phyloP scores from a whole-genome alignment of 1,140 invertebrate species.

The Cydia fagiglandana region DNA sequence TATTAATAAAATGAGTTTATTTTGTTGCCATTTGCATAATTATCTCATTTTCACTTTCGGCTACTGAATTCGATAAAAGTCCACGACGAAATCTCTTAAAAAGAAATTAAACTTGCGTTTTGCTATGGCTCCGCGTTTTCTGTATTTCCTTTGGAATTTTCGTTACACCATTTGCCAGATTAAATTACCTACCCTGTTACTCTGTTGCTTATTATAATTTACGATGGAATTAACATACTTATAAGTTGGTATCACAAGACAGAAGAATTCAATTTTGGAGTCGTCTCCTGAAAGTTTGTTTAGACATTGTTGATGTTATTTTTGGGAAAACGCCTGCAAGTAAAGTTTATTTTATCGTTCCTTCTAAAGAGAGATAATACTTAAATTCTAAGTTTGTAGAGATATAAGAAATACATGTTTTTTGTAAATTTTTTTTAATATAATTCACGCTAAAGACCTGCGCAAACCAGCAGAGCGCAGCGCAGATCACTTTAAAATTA shows the following conservation, averaged over 20 bases:
- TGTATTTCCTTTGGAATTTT: slow-evolving; percentile 26
- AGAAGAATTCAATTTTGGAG: slow-evolving; percentile 22
- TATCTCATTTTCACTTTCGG: slow-evolving; percentile 69
- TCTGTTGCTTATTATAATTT: slow-evolving; percentile 29
- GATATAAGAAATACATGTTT: too few relatives aligned
- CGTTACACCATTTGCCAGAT: slow-evolving; percentile 23
- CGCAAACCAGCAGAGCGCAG: too few relatives aligned
- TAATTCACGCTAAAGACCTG: too few relatives aligned
- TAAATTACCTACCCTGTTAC: slow-evolving; percentile 25
- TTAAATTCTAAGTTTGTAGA: too few relatives aligned
- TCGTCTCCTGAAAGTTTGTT: neutral
- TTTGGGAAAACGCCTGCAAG: neutral
- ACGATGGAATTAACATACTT: slow-evolving; percentile 20
- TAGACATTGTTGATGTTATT: slow-evolving; percentile 1
- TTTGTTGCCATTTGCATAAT: slow-evolving; percentile 72
- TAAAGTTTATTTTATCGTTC: neutral
- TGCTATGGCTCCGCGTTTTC: slow-evolving; percentile 32
- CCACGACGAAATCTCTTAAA: slow-evolving; percentile 48
- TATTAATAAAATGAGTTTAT: slow-evolving; percentile 76
- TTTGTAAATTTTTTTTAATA: too few relatives aligned
- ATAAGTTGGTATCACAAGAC: slow-evolving; percentile 1
- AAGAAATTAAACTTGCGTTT: slow-evolving; percentile 55
- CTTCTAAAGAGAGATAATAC: too few relatives aligned
- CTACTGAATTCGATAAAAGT: slow-evolving; percentile 55
- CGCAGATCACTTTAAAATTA: too few relatives aligned